Evolutionary conservation across 2,888 invertebrate genomes (phyloP), one percentile per base, ranked within the genome.

Genomic region (Diplazon laetatorius): DNA sequence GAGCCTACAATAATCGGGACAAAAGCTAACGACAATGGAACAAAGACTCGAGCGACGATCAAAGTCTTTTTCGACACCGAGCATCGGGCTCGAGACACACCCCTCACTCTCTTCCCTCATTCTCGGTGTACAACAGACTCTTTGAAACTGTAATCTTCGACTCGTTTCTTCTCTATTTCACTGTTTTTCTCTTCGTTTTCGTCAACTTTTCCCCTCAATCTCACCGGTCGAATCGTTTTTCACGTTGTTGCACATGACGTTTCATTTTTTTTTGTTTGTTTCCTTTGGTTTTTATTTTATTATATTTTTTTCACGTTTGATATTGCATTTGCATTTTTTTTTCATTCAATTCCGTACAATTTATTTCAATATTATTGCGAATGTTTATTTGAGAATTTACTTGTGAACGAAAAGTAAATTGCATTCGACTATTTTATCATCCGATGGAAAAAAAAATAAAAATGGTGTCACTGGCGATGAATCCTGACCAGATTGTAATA

Each of bases 91-190:
- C 72, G 35, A 55, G 50, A 50, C 37, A 22, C 59, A 63, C 65
- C n/a, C 57, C 20, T 60, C 66, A 70, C 60, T 30, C 30, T 6
- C 30, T 2, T 6, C 30, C 30, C 30, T 30, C 30, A 30, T 6
- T 6, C 30, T 30, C 30, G 30, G 4, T 30, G n/a, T 6, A 30
- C 30, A 30, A 6, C 88, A 59, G 50, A 76, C 37, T 59, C 52
- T 82, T 87, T 86, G 57, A 85, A 85, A 84, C 84, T 86, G 30
- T 30, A 76, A 77, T 82, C 76, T 81, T 77, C 66, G 42, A 75
- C 79, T 79, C 57, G 55, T 42, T 37, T 71, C 62, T 62, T 48
- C 60, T 37, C 55, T 69, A 63, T 57, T 50, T 62, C 55, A 65
- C 46, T 66, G 57, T 35, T 18, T 16, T 52, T 25, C n/a, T 48